Base-by-base conservation (phyloP, 1,140 invertebrate genomes). In the Cydia amplana region DNA sequence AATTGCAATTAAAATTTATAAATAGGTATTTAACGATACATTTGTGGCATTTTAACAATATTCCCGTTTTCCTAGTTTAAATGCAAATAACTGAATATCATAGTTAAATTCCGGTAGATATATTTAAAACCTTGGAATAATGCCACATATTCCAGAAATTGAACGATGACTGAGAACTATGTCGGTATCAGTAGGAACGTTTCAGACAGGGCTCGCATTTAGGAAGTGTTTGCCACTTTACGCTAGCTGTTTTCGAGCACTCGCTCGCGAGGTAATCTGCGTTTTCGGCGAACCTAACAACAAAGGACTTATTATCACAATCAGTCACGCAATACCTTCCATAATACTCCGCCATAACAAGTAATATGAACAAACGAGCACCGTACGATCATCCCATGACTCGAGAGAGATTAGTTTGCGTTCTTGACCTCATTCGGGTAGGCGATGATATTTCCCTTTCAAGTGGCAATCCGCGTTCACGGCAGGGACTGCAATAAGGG, bases 261-360 rank as follows among this genome's bases (percentile, higher is more conserved):
- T 18, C 32, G 28, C 32, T 70, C 32, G n/a, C n/a, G n/a, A n/a
- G n/a, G n/a, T n/a, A 70, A 70, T 70, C 43, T 40, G 9, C 32
- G 32, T 36, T 67, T n/a, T 20, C 9, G 1, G 25, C 9, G 36
- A 36, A 36, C 65, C 28, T 40, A 40, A n/a, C 32, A 70, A 51
- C 49, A 51, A 51, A 51, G 32, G 65, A 46, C 43, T 46, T 7
- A 46, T 43, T 51, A 18, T 6, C n/a, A 51, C 49, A 67, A 67
- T 70, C 65, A 70, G 32, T 70, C 65, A 70, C 65, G 65, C 65
- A 36, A 70, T 70, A 70, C 65, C 36, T 70, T 40, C 32, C 32
- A 14, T 20, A 70, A 70, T 70, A 43, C 6, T 1, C 28, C 32
- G 36, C 32, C 32, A 40, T 70, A 70, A 70, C 65, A 70, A n/a